Evolutionary conservation across 2,888 invertebrate genomes (phyloP).

Genomic region (Cactoblastis cactorum): DNA sequence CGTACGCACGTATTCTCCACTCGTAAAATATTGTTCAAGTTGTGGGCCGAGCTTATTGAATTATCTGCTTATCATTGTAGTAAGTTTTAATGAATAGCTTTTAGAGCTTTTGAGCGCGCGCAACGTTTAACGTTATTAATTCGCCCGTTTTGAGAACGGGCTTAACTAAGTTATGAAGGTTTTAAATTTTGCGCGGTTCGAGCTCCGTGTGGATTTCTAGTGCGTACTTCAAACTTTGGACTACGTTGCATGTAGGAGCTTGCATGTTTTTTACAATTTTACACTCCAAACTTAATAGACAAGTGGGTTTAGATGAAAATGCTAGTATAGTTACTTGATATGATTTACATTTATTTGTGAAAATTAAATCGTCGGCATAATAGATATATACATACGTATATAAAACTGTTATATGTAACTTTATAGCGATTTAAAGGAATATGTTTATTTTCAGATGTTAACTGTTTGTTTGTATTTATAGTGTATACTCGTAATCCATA

Average conservation of each 20-base stretch:
- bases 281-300: too few species aligned
- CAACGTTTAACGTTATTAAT: constrained; percentile 27
- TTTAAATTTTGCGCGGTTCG: neutral
- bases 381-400: too few species aligned
- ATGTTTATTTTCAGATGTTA: too few species aligned
- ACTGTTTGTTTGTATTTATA: too few species aligned
- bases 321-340: too few species aligned
- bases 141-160: constrained; percentile 14
- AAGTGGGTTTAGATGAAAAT: too few species aligned
- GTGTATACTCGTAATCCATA: too few species aligned
- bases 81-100: constrained; percentile 68
- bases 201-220: neutral
- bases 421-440: too few species aligned
- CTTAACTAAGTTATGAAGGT: neutral
- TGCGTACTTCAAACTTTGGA: neutral
- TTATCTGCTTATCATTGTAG: constrained; percentile 66
- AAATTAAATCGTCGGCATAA: too few species aligned
- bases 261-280: too few species aligned
- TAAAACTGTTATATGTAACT: too few species aligned
- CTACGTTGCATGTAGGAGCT: neutral
- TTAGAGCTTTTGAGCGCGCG: constrained; percentile 33
- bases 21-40: constrained; percentile 50
- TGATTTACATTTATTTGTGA: too few species aligned
- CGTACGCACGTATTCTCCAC: constrained; percentile 31
- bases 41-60: constrained; percentile 59